phyloP scores from a whole-genome alignment of 2,888 invertebrate species.

The Pardosa pseudoannulata region DNA sequence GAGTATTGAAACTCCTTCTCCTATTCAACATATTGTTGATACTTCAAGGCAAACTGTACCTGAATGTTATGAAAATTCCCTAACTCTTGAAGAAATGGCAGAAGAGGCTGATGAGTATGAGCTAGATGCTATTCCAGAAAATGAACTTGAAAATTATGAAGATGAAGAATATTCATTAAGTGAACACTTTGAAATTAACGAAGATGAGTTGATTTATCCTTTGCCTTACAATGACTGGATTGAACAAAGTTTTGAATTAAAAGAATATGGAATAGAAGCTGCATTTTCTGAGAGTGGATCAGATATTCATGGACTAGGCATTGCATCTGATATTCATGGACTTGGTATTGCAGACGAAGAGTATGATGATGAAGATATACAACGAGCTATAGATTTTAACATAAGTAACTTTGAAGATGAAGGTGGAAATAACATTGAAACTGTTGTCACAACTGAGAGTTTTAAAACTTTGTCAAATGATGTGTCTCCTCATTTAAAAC shows the following conservation, averaged over 20 bases:
- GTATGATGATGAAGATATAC: conserved; percentile 57
- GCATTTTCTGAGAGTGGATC: conserved; percentile 38
- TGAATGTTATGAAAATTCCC: conserved; percentile 25
- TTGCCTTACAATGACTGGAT: conserved; percentile 61
- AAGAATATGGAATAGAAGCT: conserved; percentile 59
- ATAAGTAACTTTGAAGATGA: conserved; percentile 54
- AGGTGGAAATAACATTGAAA: conserved; percentile 5
- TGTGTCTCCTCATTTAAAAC: conserved; percentile 30
- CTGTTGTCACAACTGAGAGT: conserved; percentile 36
- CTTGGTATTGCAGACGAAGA: conserved; percentile 18
- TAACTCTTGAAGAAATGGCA: not conserved
- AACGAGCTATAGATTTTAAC: conserved; percentile 62
- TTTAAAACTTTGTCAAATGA: conserved; percentile 48
- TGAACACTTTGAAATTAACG: conserved; percentile 47
- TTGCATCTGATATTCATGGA: conserved; percentile 24
- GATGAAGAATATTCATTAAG: conserved; percentile 6
- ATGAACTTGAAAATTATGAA: conserved; percentile 3
- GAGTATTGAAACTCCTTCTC: no score
- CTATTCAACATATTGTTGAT: not conserved
- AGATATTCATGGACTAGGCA: conserved; percentile 39
- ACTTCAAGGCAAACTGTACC: not conserved
- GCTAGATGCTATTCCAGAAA: conserved; percentile 11
- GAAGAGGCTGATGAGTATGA: conserved; percentile 6
- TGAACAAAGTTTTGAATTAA: conserved; percentile 64
- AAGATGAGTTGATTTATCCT: conserved; percentile 61